Percentiles rank a stretch among this genome's conserved stretches.
Evolutionary conservation across 1,140 invertebrate species (phyloP).

Genomic region (Cotesia chilonis): DNA sequence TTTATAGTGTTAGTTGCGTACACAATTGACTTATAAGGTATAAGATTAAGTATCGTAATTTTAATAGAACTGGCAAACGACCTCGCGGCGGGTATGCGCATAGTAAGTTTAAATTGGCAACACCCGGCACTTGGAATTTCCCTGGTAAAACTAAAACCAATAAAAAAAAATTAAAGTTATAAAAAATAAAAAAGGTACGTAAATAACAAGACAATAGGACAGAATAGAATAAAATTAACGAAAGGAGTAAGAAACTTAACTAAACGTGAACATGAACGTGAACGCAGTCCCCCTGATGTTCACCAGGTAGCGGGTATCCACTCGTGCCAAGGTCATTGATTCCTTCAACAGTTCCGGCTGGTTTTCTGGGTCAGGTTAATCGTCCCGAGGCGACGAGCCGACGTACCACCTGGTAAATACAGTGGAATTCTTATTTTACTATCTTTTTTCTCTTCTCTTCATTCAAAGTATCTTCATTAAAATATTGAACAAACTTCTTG

Average conservation of each 20-base stretch:
- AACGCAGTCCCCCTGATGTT: slow-evolving; percentile 26
- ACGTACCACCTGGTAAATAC: slow-evolving; percentile 33
- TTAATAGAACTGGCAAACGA: slow-evolving; percentile 13
- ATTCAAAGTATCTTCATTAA: slow-evolving; percentile 16
- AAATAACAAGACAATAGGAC: slow-evolving; percentile 25
- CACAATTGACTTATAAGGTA: neutral
- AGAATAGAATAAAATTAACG: slow-evolving; percentile 13
- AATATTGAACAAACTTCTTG: neutral
- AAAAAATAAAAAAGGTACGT: neutral
- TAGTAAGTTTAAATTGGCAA: slow-evolving; percentile 19
- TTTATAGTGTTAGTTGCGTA: too few relatives aligned
- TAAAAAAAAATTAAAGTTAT: neutral
- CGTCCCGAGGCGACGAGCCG: slow-evolving; percentile 39
- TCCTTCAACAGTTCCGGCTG: slow-evolving; percentile 59
- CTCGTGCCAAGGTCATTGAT: slow-evolving; percentile 60
- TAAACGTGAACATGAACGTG: slow-evolving; percentile 8
- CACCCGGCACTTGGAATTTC: slow-evolving; percentile 22
- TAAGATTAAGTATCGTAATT: neutral
- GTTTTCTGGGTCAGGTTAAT: slow-evolving; percentile 59
- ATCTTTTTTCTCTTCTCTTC: slow-evolving; percentile 28
- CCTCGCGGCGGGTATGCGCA: slow-evolving; percentile 22
- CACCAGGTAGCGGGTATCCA: slow-evolving; percentile 38
- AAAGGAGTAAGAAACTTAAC: too few relatives aligned
- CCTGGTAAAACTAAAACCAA: slow-evolving; percentile 12
- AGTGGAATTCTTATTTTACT: slow-evolving; percentile 24